A percentile compares a stretch with the other conserved stretches of the same genome.
Evolutionary conservation across 1,140 invertebrate species (phyloP).

Genomic region (Philopotamus ludificatus): DNA sequence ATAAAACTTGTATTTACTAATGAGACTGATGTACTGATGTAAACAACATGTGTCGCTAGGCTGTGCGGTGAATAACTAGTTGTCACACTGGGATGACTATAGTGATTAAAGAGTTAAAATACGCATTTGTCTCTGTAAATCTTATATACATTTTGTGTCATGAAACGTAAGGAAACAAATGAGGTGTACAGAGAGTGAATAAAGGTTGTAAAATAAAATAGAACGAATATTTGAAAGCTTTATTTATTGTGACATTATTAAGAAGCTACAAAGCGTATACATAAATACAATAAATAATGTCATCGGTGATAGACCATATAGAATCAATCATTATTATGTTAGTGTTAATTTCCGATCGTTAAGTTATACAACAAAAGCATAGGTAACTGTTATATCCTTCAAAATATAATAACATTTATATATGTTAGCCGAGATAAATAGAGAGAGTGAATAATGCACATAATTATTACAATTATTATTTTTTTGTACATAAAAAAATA

Average conservation of each 20-base stretch:
- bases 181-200: too few relatives aligned
- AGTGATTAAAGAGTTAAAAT: too few relatives aligned
- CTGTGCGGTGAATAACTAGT: too few relatives aligned
- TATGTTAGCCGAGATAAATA: neutral
- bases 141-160: too few relatives aligned
- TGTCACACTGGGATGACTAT: too few relatives aligned
- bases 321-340: slow-evolving; percentile 27
- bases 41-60: too few relatives aligned
- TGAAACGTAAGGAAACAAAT: too few relatives aligned
- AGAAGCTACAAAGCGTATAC: slow-evolving; percentile 22
- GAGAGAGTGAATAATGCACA: neutral
- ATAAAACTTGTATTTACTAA: too few relatives aligned
- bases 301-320: too few relatives aligned
- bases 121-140: too few relatives aligned
- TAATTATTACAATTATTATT: neutral
- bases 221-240: slow-evolving; percentile 2
- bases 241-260: slow-evolving; percentile 31
- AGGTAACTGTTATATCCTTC: slow-evolving; percentile 9
- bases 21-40: too few relatives aligned
- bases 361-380: slow-evolving; percentile 7
- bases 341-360: slow-evolving; percentile 12
- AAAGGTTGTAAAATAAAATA: slow-evolving; percentile 2
- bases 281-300: slow-evolving; percentile 20
- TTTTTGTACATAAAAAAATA: slow-evolving; percentile 14
- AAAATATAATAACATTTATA: neutral